A percentile compares a stretch with the other conserved stretches of the same genome.
Evolutionary conservation across 2,797 vertebrate genomes (phyloP).

Genomic region (Phaenicophaeus curvirostris): DNA sequence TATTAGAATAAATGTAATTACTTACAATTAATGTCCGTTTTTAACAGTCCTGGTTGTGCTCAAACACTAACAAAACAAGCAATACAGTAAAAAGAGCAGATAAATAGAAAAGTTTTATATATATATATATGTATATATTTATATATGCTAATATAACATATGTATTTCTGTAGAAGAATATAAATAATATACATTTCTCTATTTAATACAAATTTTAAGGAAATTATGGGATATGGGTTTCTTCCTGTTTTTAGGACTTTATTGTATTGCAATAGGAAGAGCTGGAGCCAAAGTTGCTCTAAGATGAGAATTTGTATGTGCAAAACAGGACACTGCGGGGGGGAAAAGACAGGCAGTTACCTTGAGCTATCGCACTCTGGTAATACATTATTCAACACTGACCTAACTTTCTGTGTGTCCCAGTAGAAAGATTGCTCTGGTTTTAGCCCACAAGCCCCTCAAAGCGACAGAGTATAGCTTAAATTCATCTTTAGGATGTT

Average conservation of each 20-base stretch:
- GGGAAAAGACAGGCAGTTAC: background rate
- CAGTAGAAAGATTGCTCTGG: background rate
- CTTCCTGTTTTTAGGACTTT: background rate
- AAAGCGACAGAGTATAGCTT: background rate
- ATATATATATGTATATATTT: background rate
- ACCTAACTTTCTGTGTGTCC: background rate
- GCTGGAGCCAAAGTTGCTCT: background rate
- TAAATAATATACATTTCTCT: background rate
- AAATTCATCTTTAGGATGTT: background rate
- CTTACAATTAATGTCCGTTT: background rate
- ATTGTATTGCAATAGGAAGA: background rate
- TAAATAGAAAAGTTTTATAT: background rate
- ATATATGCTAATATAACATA: background rate
- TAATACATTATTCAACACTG: background rate
- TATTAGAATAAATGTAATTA: conserved; percentile 43
- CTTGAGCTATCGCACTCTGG: background rate
- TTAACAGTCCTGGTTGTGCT: background rate
- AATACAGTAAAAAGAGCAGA: background rate
- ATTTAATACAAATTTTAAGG: background rate
- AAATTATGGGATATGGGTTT: background rate
- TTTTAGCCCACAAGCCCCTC: background rate
- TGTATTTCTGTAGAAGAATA: conserved; percentile 13
- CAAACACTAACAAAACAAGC: background rate
- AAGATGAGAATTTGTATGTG: background rate
- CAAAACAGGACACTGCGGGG: background rate